These are phyloP conservation scores for Fragum whitleyi DNA, from an alignment of 2,888 invertebrate species.

Conservation along the genomic window DNA sequence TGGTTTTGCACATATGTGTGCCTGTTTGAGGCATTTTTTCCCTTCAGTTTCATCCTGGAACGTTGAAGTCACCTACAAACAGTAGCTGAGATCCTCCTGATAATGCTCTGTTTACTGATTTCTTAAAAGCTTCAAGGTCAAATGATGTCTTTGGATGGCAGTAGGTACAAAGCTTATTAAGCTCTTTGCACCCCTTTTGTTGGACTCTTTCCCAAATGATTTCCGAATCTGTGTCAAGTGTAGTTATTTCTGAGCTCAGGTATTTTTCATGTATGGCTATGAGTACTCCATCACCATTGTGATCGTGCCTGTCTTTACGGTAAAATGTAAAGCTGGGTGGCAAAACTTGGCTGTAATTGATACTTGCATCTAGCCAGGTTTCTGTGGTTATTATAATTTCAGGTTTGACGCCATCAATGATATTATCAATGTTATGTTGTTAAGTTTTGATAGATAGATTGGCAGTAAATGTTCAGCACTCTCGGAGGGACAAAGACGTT, in stretches of 20 bases:
- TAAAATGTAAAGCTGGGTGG: slow-evolving; percentile 1
- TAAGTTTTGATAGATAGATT: neutral
- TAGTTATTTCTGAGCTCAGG: slow-evolving; percentile 2
- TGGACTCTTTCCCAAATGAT: neutral
- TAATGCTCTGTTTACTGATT: neutral
- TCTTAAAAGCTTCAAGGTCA: neutral
- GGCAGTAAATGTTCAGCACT: slow-evolving; percentile 30
- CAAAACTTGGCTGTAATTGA: neutral
- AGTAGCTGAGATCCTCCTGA: neutral
- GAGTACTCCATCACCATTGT: slow-evolving; percentile 18
- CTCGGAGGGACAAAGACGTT: slow-evolving; percentile 19
- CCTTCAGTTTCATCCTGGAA: slow-evolving; percentile 14
- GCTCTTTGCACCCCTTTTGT: neutral
- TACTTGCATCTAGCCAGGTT: slow-evolving; percentile 24
- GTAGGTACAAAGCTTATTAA: slow-evolving; percentile 1
- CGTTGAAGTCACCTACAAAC: slow-evolving; percentile 15
- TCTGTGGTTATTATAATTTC: slow-evolving; percentile 37
- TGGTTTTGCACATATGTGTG: too few species aligned
- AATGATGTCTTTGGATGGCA: slow-evolving; percentile 8
- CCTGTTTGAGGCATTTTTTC: neutral
- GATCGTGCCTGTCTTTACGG: slow-evolving; percentile 7
- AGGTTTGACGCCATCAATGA: slow-evolving; percentile 32
- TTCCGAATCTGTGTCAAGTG: slow-evolving; percentile 14
- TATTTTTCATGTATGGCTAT: slow-evolving; percentile 13
- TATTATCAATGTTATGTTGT: slow-evolving; percentile 32